These are phyloP conservation scores for Chaunax sp. DNA, from an alignment of 2,797 vertebrate genomes.

Conservation along the genomic window DNA sequence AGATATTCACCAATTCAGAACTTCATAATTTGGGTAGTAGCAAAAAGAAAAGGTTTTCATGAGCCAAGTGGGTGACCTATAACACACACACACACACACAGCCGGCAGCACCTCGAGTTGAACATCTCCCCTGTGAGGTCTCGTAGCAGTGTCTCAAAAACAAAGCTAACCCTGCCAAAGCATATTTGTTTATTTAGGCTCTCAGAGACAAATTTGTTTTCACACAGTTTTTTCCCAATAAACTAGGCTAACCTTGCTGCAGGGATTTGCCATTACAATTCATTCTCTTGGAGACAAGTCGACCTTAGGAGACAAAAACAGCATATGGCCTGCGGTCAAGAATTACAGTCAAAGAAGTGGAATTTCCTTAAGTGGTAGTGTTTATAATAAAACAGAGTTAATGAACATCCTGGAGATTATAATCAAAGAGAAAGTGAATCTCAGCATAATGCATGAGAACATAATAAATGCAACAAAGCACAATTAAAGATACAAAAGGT, in stretches of 20 bases:
- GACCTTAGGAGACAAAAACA: constrained; percentile 32
- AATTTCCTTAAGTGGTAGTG: constrained; percentile 18
- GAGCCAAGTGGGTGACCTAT: constrained; percentile 54
- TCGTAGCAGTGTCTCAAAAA: constrained; percentile 58
- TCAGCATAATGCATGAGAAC: not conserved
- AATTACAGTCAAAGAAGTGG: not conserved
- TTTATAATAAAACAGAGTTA: constrained; percentile 25
- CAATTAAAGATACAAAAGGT: not conserved
- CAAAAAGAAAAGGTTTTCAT: constrained; percentile 42
- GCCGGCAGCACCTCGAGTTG: constrained; percentile 59
- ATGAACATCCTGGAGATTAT: constrained; percentile 12
- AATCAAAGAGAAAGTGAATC: constrained; percentile 32
- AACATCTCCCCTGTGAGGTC: constrained; percentile 56
- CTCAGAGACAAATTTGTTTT: constrained; percentile 59
- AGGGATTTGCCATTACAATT: constrained; percentile 36
- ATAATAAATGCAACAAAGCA: not conserved
- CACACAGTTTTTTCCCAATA: constrained; percentile 39
- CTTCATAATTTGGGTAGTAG: constrained; percentile 55
- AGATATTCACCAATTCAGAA: constrained; percentile 63
- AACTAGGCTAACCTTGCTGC: constrained; percentile 50
- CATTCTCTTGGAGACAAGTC: constrained; percentile 41
- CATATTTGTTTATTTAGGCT: constrained; percentile 67
- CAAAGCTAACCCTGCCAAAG: constrained; percentile 61
- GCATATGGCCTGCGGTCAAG: constrained; percentile 24
- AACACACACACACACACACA: constrained; percentile 35